phyloP scores from a whole-genome alignment of 2,797 vertebrate species.

The Ptychobarbus kaznakovi region DNA sequence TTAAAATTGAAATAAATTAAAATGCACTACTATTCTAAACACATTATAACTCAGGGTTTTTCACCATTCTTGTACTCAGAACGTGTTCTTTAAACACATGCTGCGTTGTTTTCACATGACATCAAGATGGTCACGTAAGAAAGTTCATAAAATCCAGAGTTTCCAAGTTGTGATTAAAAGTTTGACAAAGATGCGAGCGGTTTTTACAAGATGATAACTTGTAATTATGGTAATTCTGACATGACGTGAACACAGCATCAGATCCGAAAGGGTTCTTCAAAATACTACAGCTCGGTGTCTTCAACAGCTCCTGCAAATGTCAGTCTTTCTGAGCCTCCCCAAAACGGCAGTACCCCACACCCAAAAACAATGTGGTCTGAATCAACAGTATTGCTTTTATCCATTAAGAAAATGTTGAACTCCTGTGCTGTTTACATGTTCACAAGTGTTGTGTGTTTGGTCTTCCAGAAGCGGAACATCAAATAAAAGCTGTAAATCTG shows the following conservation, averaged over 20 bases:
- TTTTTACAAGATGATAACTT: slow-evolving; percentile 19
- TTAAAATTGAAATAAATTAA: background rate
- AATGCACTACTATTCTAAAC: background rate
- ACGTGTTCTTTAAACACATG: background rate
- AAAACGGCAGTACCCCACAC: slow-evolving; percentile 4
- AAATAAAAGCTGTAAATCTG: slow-evolving; percentile 58
- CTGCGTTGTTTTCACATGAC: background rate
- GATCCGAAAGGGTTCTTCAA: background rate
- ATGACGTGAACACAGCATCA: slow-evolving; percentile 1
- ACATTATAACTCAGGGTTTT: background rate
- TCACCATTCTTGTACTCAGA: background rate
- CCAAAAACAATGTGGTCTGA: slow-evolving; percentile 50
- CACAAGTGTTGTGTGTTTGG: slow-evolving; percentile 55
- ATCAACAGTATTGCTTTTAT: slow-evolving; percentile 48
- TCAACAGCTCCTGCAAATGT: background rate
- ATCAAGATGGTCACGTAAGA: background rate
- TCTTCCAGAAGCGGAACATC: slow-evolving; percentile 56
- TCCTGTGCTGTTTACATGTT: slow-evolving; percentile 51
- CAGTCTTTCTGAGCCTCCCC: background rate
- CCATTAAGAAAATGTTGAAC: slow-evolving; percentile 49
- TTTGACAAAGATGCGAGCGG: background rate
- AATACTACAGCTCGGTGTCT: background rate
- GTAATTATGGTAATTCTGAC: slow-evolving; percentile 1
- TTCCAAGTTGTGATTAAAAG: slow-evolving; percentile 8
- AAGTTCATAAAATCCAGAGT: background rate